Evolutionary conservation across 2,888 invertebrate species (phyloP).

Genomic region (Heliconius ethilla): DNA sequence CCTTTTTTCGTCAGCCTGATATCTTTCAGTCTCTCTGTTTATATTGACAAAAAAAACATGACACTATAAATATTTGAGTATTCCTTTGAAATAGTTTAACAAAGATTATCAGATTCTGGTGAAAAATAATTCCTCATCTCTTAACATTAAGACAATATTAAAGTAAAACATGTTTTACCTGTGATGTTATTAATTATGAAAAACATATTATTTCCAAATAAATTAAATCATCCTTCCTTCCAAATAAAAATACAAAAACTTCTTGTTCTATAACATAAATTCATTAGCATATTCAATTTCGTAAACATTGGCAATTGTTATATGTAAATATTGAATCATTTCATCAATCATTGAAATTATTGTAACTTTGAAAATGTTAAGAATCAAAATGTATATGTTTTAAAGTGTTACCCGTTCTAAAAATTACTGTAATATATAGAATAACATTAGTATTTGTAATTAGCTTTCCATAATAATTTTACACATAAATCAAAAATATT

Average conservation of each 20-base stretch:
- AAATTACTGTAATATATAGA: background rate
- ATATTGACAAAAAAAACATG: slow-evolving; percentile 13
- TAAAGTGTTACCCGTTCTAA: slow-evolving; percentile 8
- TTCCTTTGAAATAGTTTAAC: background rate
- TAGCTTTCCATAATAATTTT: slow-evolving; percentile 7
- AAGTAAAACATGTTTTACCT: background rate
- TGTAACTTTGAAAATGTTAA: background rate
- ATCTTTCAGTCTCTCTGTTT: background rate
- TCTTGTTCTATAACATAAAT: background rate
- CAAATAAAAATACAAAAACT: background rate
- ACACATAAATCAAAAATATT: background rate
- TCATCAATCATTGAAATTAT: background rate
- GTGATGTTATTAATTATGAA: background rate
- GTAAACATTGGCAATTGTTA: background rate
- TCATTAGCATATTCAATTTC: background rate
- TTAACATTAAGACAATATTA: background rate
- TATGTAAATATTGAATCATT: slow-evolving; percentile 9
- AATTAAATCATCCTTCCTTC: background rate
- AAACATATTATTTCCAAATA: background rate
- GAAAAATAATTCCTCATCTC: background rate
- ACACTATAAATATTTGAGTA: background rate
- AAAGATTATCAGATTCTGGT: background rate
- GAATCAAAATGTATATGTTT: background rate
- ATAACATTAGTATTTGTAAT: background rate
- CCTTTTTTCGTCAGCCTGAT: background rate